A percentile compares a stretch with the other conserved stretches of the same genome.
These are phyloP conservation scores for Drepanosiphum platanoidis DNA, from an alignment of 2,888 invertebrate genomes.

Conservation along the genomic window DNA sequence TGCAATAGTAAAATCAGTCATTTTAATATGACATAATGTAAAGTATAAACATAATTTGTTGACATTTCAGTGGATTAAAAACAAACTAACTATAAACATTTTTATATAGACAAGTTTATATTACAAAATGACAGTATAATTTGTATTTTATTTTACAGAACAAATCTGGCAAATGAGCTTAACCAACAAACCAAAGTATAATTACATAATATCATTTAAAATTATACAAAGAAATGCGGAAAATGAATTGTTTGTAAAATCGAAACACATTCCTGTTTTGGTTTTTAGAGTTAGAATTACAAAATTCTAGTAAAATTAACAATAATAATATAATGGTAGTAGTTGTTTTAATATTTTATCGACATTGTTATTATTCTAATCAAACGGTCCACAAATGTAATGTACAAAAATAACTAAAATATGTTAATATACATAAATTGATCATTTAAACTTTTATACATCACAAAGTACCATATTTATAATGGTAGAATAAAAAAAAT, in stretches of 20 bases:
- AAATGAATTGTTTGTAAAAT: conserved; percentile 14
- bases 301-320: conserved; percentile 48
- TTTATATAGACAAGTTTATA: conserved; percentile 58
- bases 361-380: conserved; percentile 33
- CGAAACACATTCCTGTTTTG: neutral
- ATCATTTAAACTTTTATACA: conserved; percentile 42
- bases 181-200: conserved; percentile 40
- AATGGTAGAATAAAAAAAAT: neutral
- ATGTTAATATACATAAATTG: conserved; percentile 40
- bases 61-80: neutral
- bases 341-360: conserved; percentile 13
- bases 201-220: conserved; percentile 21
- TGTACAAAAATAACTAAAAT: conserved; percentile 52
- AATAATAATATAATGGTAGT: conserved; percentile 18
- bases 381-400: conserved; percentile 35
- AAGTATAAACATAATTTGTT: neutral
- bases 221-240: conserved; percentile 35
- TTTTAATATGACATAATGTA: no score
- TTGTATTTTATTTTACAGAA: conserved; percentile 52
- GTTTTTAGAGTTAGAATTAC: conserved; percentile 28
- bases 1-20: no score
- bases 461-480: conserved; percentile 30
- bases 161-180: conserved; percentile 54
- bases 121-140: conserved; percentile 60
- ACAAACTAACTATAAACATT: neutral